phyloP scores from a whole-genome alignment of 2,888 invertebrate species.

The Sarcophaga caerulescens region DNA sequence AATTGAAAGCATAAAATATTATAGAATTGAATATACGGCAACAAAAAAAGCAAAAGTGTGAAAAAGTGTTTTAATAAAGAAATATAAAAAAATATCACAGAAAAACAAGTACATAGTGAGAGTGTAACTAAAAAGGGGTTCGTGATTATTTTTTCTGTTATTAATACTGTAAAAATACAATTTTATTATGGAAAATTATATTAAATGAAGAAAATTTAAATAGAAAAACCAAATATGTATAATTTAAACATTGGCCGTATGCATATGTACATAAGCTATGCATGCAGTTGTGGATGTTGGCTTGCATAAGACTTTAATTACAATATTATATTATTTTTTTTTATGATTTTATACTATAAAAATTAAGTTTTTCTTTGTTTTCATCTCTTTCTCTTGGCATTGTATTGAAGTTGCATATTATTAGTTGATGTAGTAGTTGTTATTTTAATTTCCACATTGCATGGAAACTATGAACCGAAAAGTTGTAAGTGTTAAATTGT shows the following conservation, averaged over 20 bases:
- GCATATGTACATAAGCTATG: not conserved
- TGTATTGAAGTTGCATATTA: not conserved
- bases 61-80: conserved; percentile 11
- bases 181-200: not conserved
- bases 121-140: conserved; percentile 26
- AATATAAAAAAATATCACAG: not conserved
- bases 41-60: conserved; percentile 38
- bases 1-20: conserved; percentile 39
- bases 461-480: conserved; percentile 19
- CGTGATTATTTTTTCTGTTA: not conserved
- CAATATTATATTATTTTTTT: conserved; percentile 24
- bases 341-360: conserved; percentile 9
- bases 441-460: conserved; percentile 7
- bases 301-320: conserved; percentile 63
- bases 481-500: conserved; percentile 15
- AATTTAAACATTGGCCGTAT: not conserved
- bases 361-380: conserved; percentile 49
- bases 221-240: not conserved
- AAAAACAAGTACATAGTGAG: not conserved
- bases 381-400: conserved; percentile 35
- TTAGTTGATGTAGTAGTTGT: not conserved
- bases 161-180: not conserved
- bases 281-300: not conserved
- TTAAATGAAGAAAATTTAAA: conserved; percentile 2
- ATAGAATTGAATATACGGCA: conserved; percentile 14